Evolutionary conservation across 2,888 invertebrate genomes (phyloP).

Genomic region (Xanthostigma xanthostigma): DNA sequence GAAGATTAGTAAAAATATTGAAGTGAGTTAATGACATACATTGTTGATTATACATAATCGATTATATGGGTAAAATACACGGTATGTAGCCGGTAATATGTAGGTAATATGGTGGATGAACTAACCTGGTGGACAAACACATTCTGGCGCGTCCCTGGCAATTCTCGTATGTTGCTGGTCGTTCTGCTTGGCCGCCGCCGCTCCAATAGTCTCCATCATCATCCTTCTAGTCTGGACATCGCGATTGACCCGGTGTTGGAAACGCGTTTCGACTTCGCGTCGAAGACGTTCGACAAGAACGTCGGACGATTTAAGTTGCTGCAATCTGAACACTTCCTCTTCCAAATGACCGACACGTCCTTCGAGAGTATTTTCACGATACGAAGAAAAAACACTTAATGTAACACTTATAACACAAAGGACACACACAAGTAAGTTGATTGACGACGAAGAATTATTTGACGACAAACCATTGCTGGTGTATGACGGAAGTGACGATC

Average conservation of each 20-base stretch:
- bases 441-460: neutral
- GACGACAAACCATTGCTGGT: slow-evolving; percentile 15
- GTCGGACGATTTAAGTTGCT: slow-evolving; percentile 19
- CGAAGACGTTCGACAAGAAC: slow-evolving; percentile 38
- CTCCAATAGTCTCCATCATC: slow-evolving; percentile 10
- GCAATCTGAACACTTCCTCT: slow-evolving; percentile 36
- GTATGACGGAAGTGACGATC: slow-evolving; percentile 29
- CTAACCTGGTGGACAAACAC: slow-evolving; percentile 59
- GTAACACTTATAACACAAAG: slow-evolving; percentile 46
- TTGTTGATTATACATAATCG: too few species aligned
- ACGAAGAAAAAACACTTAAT: slow-evolving; percentile 42
- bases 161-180: slow-evolving; percentile 26
- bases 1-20: too few species aligned
- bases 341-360: slow-evolving; percentile 37
- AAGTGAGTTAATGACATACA: too few species aligned
- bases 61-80: too few species aligned
- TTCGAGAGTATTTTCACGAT: slow-evolving; percentile 39
- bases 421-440: slow-evolving; percentile 41
- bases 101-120: slow-evolving; percentile 4
- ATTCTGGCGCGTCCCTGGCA: slow-evolving; percentile 45
- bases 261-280: slow-evolving; percentile 33
- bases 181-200: slow-evolving; percentile 10
- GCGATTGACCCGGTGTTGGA: slow-evolving; percentile 26
- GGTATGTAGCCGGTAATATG: neutral
- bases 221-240: slow-evolving; percentile 21